Evolutionary conservation across 2,797 vertebrate genomes (phyloP), one percentile per base, ranked within the genome.

Genomic region (Lindbergichthys nudifrons): DNA sequence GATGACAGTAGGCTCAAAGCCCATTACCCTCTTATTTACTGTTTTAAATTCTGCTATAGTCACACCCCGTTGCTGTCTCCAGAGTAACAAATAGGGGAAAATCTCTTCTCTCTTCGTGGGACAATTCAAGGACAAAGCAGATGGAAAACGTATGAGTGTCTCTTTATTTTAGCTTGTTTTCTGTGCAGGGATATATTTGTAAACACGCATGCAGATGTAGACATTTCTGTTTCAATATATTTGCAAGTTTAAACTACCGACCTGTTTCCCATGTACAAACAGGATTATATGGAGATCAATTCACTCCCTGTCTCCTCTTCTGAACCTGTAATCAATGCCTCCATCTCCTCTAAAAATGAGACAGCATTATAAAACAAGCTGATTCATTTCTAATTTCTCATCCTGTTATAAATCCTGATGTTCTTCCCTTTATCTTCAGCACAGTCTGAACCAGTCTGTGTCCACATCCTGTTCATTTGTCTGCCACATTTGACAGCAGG

Each of bases 1-100:
- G 90, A 92, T 92, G 92, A 93, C 92, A 92, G 91, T 88, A 80
- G 91, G 81, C 88, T 93, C 92, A 87, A 83, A 95, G 85, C 85
- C 86, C 83, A 92, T 94, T 93, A 92, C 83, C 85, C 80, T 81
- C 88, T 86, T 93, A 93, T 94, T 93, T 93, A 90, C 91, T 91
- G 89, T 93, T 95, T 94, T 90, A 93, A 91, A 94, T 94, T 94
- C 93, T 78, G 77, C 86, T 65, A 69, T 79, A 83, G 87, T 92
- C 90, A 74, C 78, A 84, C 89, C 79, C 89, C 84, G 77, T 92
- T 62, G 75, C 75, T 76, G 83, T 88, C 89, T 87, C 70, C 41
- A 10, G 69, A 79, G 92, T 83, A 91, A 89, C 91, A 92, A 92
- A 92, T 80, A 79, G 80, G 65, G 60, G 67, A 79, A 88, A 87